These are phyloP conservation scores for Diploscapter pachys DNA, from an alignment of 1,140 invertebrate genomes.

Conservation along the genomic window DNA sequence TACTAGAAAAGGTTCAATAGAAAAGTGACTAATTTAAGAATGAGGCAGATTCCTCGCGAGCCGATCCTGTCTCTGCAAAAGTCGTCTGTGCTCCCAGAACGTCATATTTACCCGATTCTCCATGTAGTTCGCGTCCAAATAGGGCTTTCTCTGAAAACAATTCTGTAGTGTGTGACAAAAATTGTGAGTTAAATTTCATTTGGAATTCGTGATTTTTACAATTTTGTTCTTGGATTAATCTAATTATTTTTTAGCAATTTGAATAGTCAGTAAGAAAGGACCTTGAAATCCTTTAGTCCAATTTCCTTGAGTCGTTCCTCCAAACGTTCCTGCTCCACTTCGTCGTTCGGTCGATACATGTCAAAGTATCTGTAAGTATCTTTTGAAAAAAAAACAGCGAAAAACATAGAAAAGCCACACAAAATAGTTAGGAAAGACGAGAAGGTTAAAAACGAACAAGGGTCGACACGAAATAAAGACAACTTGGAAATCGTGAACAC, in stretches of 20 bases:
- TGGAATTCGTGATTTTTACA: slow-evolving; percentile 41
- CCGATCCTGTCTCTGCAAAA: slow-evolving; percentile 28
- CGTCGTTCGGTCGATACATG: slow-evolving; percentile 47
- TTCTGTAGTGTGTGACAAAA: not conserved
- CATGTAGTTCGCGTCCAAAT: slow-evolving; percentile 48
- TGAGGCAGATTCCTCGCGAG: no score
- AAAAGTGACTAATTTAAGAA: no score
- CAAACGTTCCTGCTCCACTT: slow-evolving; percentile 25
- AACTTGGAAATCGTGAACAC: no score
- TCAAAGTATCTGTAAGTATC: slow-evolving; percentile 44
- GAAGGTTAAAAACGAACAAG: no score
- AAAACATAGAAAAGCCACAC: no score
- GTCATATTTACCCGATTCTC: slow-evolving; percentile 51
- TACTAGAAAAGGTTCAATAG: no score
- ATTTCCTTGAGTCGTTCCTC: slow-evolving; percentile 19
- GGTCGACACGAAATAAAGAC: no score
- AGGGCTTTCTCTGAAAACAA: slow-evolving; percentile 35
- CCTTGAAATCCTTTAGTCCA: slow-evolving; percentile 18
- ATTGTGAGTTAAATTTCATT: not conserved
- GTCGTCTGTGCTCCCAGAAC: slow-evolving; percentile 43
- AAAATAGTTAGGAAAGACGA: no score
- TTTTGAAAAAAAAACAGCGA: not conserved
- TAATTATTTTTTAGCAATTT: not conserved
- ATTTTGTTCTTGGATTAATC: not conserved
- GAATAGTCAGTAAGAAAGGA: not conserved